phyloP scores from a whole-genome alignment of 2,797 vertebrate species.

The Galaxias olidus region DNA sequence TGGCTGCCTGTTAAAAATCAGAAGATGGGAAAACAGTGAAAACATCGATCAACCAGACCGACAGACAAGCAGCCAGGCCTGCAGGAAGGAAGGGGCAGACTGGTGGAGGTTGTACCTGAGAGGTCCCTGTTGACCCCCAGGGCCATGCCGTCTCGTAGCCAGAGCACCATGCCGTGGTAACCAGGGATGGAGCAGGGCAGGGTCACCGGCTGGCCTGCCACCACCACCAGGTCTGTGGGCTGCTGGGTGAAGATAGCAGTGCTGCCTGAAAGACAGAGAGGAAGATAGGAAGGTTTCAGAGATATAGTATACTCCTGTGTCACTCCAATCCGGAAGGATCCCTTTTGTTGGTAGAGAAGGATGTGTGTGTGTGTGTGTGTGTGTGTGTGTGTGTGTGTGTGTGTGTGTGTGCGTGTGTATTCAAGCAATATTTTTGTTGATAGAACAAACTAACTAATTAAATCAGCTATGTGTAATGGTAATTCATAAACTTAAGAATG shows the following conservation, averaged over 20 bases:
- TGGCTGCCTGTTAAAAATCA: no score
- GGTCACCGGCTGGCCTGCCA: slow-evolving; percentile 86
- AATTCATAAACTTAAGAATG: not conserved
- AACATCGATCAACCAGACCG: not conserved
- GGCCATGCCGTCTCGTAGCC: slow-evolving; percentile 89
- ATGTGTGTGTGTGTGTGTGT: not conserved
- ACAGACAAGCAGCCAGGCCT: not conserved
- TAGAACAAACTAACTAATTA: not conserved
- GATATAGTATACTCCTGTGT: no score
- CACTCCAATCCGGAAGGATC: no score
- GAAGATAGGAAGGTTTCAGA: no score
- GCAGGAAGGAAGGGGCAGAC: not conserved
- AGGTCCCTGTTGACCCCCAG: slow-evolving; percentile 87
- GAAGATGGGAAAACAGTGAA: no score
- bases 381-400: not conserved
- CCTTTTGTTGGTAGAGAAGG: no score
- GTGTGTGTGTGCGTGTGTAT: not conserved
- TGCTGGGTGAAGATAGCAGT: slow-evolving; percentile 86
- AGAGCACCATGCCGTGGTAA: slow-evolving; percentile 89
- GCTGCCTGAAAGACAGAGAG: slow-evolving; percentile 65
- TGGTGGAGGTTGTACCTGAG: slow-evolving; percentile 75
- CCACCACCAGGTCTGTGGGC: slow-evolving; percentile 87
- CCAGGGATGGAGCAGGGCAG: slow-evolving; percentile 87
- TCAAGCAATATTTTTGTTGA: not conserved
- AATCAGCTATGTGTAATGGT: not conserved